These are phyloP conservation scores for Microcebus lehilahytsara DNA, from an alignment of 2,113 vertebrate species.

Conservation along the genomic window DNA sequence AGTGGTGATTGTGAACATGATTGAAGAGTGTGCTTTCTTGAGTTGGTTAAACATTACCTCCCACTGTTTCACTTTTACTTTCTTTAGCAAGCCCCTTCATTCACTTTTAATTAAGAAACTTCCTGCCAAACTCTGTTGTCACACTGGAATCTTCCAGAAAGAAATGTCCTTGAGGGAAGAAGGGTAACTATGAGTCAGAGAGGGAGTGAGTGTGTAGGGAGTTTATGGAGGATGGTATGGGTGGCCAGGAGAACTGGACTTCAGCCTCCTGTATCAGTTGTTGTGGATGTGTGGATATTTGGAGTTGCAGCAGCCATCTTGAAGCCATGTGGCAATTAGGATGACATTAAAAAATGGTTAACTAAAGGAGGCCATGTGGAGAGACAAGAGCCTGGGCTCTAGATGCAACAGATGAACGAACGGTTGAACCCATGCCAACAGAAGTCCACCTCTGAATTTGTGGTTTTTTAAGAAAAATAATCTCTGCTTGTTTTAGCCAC, in stretches of 20 bases:
- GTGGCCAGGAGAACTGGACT: background rate
- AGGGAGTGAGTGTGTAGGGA: too few species aligned
- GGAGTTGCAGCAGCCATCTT: background rate
- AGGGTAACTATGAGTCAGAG: background rate
- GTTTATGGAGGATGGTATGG: background rate
- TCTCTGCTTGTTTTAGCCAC: background rate
- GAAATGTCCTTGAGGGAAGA: background rate
- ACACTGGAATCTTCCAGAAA: background rate
- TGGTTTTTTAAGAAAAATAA: background rate
- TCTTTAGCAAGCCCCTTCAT: background rate
- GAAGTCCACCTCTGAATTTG: background rate
- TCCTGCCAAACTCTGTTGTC: background rate
- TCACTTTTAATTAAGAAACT: background rate
- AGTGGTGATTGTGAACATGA: background rate
- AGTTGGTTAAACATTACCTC: background rate
- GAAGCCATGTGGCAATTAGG: background rate
- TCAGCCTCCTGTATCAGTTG: background rate
- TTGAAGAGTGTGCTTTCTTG: background rate
- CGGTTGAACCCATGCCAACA: background rate
- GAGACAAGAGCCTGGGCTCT: background rate
- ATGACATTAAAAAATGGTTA: background rate
- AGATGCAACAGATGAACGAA: background rate
- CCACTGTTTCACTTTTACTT: background rate
- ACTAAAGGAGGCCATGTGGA: background rate
- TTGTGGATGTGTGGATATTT: background rate